Evolutionary conservation across 2,888 invertebrate species (phyloP), one percentile per base, ranked within the genome.

Genomic region (Hololepta plana): DNA sequence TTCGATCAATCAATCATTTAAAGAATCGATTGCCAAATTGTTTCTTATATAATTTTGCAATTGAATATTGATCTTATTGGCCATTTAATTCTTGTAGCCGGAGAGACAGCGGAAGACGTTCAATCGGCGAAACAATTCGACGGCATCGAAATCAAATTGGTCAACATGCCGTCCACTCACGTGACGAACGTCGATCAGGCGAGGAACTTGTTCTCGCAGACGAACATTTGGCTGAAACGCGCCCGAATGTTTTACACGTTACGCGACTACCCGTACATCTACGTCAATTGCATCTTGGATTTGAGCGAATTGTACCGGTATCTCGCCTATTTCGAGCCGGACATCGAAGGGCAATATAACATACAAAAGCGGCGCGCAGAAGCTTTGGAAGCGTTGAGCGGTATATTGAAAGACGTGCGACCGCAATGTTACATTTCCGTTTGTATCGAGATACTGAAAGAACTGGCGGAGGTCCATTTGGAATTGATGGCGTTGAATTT

Each of bases 251-350:
- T 59, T 41, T 68, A 67, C 34, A 66, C 63, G 28, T 54, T 69
- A 21, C 59, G 64, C 31, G 62, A 67, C 35, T 59, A 61, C 39
- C 60, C 67, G 0, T 53, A 64, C 16, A 64, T 67, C 36, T 67
- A 64, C 37, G 62, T 68, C 28, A 63, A 67, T 21, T 60, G 64
- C 31, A 60, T 66, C 2, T 43, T 68, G 33, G 67, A 69, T 42
- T 44, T 66, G 22, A 73, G 72, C 20, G 69, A 70, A 38, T 46
- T 74, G 8, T 75, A 70, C 43, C 66, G 69, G 37, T 62, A 66
- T 40, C 53, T 81, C 26, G 67, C 73, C 0, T 74, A 73, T 46
- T 81, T 75, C 51, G 80, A 81, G 47, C 55, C 61, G 19, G 70
- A 72, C 42, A 56, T 72, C 20, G 75, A 75, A 32, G 40, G 46